phyloP scores from a whole-genome alignment of 2,113 vertebrate genomes.

The Phocoena sinus region DNA sequence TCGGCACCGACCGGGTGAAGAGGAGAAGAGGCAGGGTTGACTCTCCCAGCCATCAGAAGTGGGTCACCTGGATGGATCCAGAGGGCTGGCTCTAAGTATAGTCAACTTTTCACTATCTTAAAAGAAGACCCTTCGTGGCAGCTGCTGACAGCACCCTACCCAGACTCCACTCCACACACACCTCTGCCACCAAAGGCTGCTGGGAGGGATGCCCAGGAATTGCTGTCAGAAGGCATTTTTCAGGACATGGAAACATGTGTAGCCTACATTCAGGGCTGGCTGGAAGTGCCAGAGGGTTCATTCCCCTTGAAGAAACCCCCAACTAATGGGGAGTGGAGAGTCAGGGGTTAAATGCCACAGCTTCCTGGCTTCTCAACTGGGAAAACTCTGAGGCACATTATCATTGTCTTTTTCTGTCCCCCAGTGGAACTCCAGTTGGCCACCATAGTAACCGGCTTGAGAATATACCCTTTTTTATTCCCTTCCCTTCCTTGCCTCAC shows the following conservation, averaged over 20 bases:
- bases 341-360: fast-evolving
- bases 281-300: no score
- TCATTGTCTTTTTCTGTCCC: neutral
- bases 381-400: neutral
- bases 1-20: neutral
- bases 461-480: fast-evolving
- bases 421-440: fast-evolving
- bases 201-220: neutral
- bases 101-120: neutral
- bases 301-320: neutral
- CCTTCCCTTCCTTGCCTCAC: neutral
- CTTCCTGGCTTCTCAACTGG: neutral
- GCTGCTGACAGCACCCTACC: no score
- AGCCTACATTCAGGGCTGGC: neutral
- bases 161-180: neutral
- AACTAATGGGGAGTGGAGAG: neutral
- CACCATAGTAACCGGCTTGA: neutral
- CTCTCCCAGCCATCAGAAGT: neutral
- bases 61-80: neutral
- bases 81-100: neutral
- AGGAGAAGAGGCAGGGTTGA: neutral
- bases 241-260: neutral
- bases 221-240: neutral
- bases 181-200: neutral
- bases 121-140: neutral